These are phyloP conservation scores for Drosophila rhopaloa DNA, from an alignment of 1,140 invertebrate species.

Conservation along the genomic window DNA sequence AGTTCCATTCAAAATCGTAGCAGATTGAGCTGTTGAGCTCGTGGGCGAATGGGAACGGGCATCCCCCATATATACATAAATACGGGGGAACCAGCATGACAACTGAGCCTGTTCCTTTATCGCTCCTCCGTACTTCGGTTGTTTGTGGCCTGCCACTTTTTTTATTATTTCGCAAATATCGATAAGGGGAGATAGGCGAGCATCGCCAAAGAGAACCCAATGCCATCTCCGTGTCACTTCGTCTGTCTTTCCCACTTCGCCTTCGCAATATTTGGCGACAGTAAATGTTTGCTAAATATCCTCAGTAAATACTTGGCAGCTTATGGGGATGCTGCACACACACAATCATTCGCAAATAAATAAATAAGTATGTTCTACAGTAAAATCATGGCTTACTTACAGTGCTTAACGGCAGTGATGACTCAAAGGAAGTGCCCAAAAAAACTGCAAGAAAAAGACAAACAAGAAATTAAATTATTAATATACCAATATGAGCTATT, in stretches of 20 bases:
- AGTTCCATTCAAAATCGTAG: slow-evolving; percentile 62
- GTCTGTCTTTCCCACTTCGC: slow-evolving; percentile 13
- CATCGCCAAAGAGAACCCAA: slow-evolving; percentile 7
- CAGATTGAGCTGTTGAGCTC: slow-evolving; percentile 69
- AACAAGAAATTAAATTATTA: not conserved
- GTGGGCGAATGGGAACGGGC: not conserved
- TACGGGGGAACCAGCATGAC: slow-evolving; percentile 31
- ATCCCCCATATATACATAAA: not conserved
- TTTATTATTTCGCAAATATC: slow-evolving; percentile 79
- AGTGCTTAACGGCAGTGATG: slow-evolving; percentile 8
- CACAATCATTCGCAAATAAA: slow-evolving; percentile 40
- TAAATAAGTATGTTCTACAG: slow-evolving; percentile 49
- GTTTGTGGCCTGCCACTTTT: slow-evolving; percentile 52
- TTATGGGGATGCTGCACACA: slow-evolving; percentile 39
- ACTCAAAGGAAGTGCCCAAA: not conserved
- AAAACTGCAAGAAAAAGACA: not conserved
- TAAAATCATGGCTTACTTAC: slow-evolving; percentile 41
- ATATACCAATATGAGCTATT: not conserved
- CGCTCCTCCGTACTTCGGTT: slow-evolving; percentile 33
- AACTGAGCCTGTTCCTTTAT: slow-evolving; percentile 57
- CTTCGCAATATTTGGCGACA: slow-evolving; percentile 50
- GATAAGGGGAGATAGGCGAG: slow-evolving; percentile 53
- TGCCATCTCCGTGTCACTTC: slow-evolving; percentile 27
- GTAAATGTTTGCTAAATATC: slow-evolving; percentile 72
- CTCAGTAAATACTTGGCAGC: slow-evolving; percentile 59